These are phyloP conservation scores for Bombus impatiens DNA, from an alignment of 1,140 invertebrate genomes.

Conservation along the genomic window DNA sequence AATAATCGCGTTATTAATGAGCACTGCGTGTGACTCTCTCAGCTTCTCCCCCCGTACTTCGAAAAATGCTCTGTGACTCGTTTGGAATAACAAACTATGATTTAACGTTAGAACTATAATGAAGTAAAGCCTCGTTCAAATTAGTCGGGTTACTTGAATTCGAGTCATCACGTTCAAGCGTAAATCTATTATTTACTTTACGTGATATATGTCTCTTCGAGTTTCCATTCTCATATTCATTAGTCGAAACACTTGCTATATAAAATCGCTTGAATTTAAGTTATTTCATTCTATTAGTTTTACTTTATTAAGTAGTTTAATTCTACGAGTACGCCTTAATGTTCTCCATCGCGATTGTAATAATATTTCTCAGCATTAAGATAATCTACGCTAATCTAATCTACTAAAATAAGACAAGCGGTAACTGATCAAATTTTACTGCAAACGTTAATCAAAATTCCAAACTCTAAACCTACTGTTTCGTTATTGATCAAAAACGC, in stretches of 20 bases:
- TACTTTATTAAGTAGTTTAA: too few relatives aligned
- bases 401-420: too few relatives aligned
- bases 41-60: background rate
- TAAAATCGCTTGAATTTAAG: background rate
- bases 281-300: background rate
- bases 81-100: background rate
- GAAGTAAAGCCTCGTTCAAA: background rate
- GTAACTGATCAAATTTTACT: too few relatives aligned
- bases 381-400: too few relatives aligned
- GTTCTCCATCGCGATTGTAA: too few relatives aligned
- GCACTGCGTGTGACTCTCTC: conserved; percentile 40
- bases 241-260: background rate
- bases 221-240: background rate
- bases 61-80: background rate
- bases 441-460: background rate
- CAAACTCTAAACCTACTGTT: background rate
- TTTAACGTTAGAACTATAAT: background rate
- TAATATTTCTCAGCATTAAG: too few relatives aligned
- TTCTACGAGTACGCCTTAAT: too few relatives aligned
- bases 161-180: background rate
- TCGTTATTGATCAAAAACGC: background rate
- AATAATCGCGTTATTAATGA: conserved; percentile 78
- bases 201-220: background rate
- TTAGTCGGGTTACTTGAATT: background rate
- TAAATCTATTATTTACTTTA: background rate